A percentile compares a stretch with the other conserved stretches of the same genome.
Conservation (phyloP, 2,797 vertebrate genomes). For the Glossophaga mutica region DNA sequence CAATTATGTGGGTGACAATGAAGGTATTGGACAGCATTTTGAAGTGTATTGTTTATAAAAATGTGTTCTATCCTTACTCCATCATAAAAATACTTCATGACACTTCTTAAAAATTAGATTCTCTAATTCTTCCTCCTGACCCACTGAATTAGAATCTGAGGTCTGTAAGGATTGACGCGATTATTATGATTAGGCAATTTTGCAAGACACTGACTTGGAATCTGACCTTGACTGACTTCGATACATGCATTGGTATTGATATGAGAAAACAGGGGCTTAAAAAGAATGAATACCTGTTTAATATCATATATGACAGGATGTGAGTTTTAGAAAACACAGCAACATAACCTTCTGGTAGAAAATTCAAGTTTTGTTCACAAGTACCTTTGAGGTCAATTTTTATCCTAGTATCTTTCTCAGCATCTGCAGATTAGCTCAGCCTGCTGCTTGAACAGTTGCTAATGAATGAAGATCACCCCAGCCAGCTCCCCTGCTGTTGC, state of each 20-base stretch:
- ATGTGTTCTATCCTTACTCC: neutral
- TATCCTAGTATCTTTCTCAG: constrained; percentile 60
- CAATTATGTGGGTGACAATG: neutral
- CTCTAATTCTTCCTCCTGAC: neutral
- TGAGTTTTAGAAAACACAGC: neutral
- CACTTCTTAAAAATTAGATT: neutral
- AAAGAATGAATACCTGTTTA: neutral
- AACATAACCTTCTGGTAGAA: constrained; percentile 22
- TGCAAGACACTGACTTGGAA: neutral
- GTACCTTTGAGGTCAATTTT: constrained; percentile 69
- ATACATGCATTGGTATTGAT: neutral
- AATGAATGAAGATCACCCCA: constrained; percentile 73
- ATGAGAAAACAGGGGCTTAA: neutral
- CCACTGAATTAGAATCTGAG: neutral
- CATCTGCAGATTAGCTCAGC: constrained; percentile 71
- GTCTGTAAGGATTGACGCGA: neutral
- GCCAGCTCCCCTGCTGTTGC: constrained; percentile 42
- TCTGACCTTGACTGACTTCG: constrained; percentile 32
- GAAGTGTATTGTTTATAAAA: neutral
- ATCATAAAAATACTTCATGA: neutral
- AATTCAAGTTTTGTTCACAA: constrained; percentile 64
- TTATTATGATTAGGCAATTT: constrained; percentile 18
- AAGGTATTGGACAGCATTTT: neutral
- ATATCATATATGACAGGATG: neutral
- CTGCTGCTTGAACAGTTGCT: constrained; percentile 77